Evolutionary conservation across 1,140 invertebrate species (phyloP), one percentile per base, ranked within the genome.

Genomic region (Macrobrachium rosenbergii): DNA sequence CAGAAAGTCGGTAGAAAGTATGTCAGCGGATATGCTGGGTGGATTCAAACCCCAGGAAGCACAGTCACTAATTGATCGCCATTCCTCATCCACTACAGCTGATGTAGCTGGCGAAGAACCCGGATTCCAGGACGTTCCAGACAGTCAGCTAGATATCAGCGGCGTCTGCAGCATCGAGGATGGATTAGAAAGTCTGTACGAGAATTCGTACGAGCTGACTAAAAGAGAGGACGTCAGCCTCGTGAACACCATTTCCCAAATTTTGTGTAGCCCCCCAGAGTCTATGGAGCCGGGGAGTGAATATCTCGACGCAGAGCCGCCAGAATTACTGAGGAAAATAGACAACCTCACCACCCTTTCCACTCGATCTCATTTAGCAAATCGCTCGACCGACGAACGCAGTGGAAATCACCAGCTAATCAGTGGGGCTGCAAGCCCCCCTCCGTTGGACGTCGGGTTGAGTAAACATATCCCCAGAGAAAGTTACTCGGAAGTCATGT

Each of bases 261-360:
- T 86, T 52, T 77, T 86, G 11, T 58, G 67, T 8, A 86, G 83
- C 43, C 77, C 83, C 28, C 83, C 76, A 37, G 83, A 86, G n/a
- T 86, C 83, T n/a, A 60, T 86, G 45, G 77, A 80, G 59, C 77
- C 77, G 10, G 83, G 76, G 5, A 86, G 21, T 8, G 83, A 79
- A 23, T 11, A 21, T 63, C 11, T 45, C 0, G 23, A 14, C 17
- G 59, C 67, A 0, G 69, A 72, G 0, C 8, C 21, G 11, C 23
- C 11, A 16, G 64, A 28, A 67, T 67, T 67, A 5, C 64, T 1
- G 7, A 8, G 3, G 7, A 67, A n/a, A 28, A 67, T 0, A 5
- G 64, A 28, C 23, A n/a, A 43, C 69, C 23, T 28, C 67, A 37
- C 12, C 67, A 37, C 12, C 2, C 21, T 72, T 72, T 72, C 23